Base-by-base conservation (phyloP, 2,113 vertebrate genomes). In the Hoplias malabaricus region DNA sequence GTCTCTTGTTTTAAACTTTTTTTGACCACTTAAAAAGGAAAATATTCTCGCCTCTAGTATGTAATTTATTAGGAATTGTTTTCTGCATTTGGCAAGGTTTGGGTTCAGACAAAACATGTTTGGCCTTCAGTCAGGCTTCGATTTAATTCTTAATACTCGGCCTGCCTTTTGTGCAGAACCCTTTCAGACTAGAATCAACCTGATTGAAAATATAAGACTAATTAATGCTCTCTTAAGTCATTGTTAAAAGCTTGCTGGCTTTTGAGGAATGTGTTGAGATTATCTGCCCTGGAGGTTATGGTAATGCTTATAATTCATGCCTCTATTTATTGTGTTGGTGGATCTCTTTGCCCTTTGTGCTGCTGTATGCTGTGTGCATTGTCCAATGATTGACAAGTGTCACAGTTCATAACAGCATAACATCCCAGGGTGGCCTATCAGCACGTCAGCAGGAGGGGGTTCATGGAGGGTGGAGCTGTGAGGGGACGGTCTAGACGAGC, bases 341-440 rank as follows among this genome's bases (percentile, higher is more conserved):
- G 19, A 6, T 19, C 56, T 59, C 25, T 12, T 29, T 1, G 2
- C 50, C 31, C 29, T 33, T 19, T 8, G 29, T 16, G 57, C 29
- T 19, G 57, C 57, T 62, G 14, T 19, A 16, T 14, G 13, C 57
- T 5, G 16, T 31, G 14, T 68, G 50, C 27, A 62, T 61, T 27
- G 40, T 42, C 40, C 42, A 50, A 21, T 76, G 75, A 81, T 25
- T 68, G 69, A 73, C 74, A 50, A 46, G 34, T 73, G 34, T 48
- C 31, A 33, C 59, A 81, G 61, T 40, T 12, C 29, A 65, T 16
- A 38, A 14, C n/a, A 29, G 2, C 34, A 2, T 29, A 4, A 38
- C 29, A 23, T 40, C 62, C 48, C 23, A 42, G 16, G 16, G 27
- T 36, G 42, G 13, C 40, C 33, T 25, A 38, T 65, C 59, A 66